These are phyloP conservation scores for Gymnodraco acuticeps DNA, from an alignment of 2,797 vertebrate genomes.

Conservation along the genomic window DNA sequence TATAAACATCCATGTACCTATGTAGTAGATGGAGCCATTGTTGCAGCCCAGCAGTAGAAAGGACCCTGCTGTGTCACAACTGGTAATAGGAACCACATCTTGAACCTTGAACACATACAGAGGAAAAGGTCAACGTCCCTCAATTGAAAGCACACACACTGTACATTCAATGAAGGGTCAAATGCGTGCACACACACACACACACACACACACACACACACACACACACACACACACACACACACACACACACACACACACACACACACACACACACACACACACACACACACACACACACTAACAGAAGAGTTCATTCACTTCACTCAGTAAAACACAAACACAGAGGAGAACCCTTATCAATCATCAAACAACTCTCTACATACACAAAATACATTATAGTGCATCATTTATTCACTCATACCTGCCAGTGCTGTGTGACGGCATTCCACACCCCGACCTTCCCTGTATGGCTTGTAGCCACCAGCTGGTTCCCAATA, in stretches of 20 bases:
- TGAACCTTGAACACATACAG: slow-evolving; percentile 87
- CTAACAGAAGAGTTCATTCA: background rate
- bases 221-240: background rate
- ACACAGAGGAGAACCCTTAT: background rate
- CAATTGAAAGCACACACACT: background rate
- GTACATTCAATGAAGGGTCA: background rate
- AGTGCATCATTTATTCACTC: no score
- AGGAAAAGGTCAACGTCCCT: slow-evolving; percentile 11
- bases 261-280: no score
- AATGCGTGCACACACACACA: background rate
- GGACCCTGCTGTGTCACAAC: slow-evolving; percentile 96
- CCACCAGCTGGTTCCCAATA: slow-evolving; percentile 98
- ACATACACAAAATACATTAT: background rate
- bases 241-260: background rate
- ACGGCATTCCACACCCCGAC: slow-evolving; percentile 99
- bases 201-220: no score
- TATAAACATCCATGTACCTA: slow-evolving; percentile 83
- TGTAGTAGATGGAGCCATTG: slow-evolving; percentile 98
- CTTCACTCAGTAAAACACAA: background rate
- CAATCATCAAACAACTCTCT: background rate
- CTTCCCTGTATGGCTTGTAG: slow-evolving; percentile 98
- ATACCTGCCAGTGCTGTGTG: slow-evolving; percentile 98
- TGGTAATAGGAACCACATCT: slow-evolving; percentile 97
- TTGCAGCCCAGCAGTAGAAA: slow-evolving; percentile 96
- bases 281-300: background rate